Evolutionary conservation across 2,888 invertebrate species (phyloP), one percentile per base, ranked within the genome.

Genomic region (Seira musarum): DNA sequence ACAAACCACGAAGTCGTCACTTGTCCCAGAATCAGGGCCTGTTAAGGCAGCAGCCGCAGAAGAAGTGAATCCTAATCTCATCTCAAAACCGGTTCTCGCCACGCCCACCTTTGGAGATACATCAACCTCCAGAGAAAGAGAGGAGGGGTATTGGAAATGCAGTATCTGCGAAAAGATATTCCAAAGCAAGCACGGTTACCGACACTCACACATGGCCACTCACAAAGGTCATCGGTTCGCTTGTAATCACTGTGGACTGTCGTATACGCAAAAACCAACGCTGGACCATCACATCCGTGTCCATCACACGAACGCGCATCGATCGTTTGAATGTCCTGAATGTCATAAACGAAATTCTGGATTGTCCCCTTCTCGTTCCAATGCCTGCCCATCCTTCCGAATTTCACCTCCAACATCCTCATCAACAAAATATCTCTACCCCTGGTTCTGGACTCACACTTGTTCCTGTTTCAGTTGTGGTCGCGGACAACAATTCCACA

Each of bases 181-280:
- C 65, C 89, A 89, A 82, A 89, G 89, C 6, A 87, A 89, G 81
- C 89, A 89, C 15, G 90, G 90, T 22, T 87, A 89, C 70, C 89
- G 89, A 21, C n/a, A n/a, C n/a, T 89, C 89, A 0, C 90, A 90
- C 82, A 89, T 89, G 88, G 89, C 89, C 81, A 89, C 89, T 5
- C 90, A 90, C 84, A 87, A 89, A 72, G 90, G 90, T 8, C 82
- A 83, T 5, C 72, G 87, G 8, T 87, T 86, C 88, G 88, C 90
- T 87, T 92, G 93, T 87, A 92, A 92, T 57, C 89, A 92, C 6
- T 92, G 93, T 88, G 89, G 89, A 60, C 90, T 90, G 83, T 88
- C 89, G 0, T 92, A 92, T 86, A 89, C 90, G 15, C 92, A 92
- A 87, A 90, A 90, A 82, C 69, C 80, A 19, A 74, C 84, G 0